Base-by-base conservation (phyloP, 2,888 invertebrate species). In the Carpatolechia fugitivella region DNA sequence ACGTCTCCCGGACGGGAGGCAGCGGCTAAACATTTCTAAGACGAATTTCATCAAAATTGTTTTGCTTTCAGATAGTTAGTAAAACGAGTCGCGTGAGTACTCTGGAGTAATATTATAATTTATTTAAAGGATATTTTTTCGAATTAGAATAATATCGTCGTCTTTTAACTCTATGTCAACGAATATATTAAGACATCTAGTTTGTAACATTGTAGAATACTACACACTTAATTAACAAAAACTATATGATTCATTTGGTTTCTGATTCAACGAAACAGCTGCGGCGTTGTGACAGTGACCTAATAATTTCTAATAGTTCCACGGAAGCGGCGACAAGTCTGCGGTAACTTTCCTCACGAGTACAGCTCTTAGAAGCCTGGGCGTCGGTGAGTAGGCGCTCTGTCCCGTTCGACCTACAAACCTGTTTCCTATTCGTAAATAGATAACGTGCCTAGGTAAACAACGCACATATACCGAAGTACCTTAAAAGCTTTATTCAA, bases 331-430 rank as follows among this genome's bases (percentile, higher is more conserved):
- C 49, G 24, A 14, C 24, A 24, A 24, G 35, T 36, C 18, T 50
- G 49, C 36, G 49, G 49, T 50, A 50, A 36, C 48, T 33, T 48
- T 48, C 48, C 48, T 48, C 48, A 48, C 48, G 48, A 48, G 16
- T 16, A 46, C 44, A 29, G 11, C 33, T 14, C 24, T 6, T 48
- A 48, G 30, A 50, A 36, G 36, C 49, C 49, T 36, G 35, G 18
- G 14, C 10, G 24, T n/a, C 10, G 41, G 2, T n/a, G 13, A 13
- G 24, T 24, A 16, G 41, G 20, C 20, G 18, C 14, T n/a, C 41
- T 41, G 18, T 24, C 24, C 41, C 41, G 41, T 20, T 41, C n/a
- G 24, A n/a, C 48, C 48, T 33, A 31, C 30, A 48, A 48, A 48
- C 48, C 20, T 16, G 33, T 48, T 48, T 33, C 47, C 5, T 31